phyloP scores from a whole-genome alignment of 2,888 invertebrate species.

The Microctonus brassicae region DNA sequence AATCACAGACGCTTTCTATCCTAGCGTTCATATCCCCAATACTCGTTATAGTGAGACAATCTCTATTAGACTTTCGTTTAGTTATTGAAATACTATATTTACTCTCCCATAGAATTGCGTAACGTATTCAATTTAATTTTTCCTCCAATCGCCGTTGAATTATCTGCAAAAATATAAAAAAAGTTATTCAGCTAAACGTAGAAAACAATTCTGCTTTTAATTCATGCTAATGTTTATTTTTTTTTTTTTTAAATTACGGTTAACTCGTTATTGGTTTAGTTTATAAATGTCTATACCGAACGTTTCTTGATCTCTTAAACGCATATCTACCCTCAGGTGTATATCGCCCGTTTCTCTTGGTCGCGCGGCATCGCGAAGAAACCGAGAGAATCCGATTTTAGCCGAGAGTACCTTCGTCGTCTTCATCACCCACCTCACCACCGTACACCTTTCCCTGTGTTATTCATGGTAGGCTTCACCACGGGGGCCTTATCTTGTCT shows the following conservation, averaged over 20 bases:
- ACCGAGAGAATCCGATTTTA: slow-evolving; percentile 26
- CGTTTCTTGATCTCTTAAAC: slow-evolving; percentile 31
- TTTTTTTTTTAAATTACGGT: not conserved
- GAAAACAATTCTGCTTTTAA: not conserved
- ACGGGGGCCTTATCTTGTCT: slow-evolving; percentile 23
- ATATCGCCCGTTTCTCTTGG: slow-evolving; percentile 40
- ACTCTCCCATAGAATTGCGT: not conserved
- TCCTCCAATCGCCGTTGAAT: not conserved
- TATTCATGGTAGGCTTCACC: not conserved
- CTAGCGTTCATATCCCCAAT: slow-evolving; percentile 27
- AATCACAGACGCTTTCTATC: slow-evolving; percentile 7
- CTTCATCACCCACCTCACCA: slow-evolving; percentile 33
- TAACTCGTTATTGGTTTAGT: not conserved
- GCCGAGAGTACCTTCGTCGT: slow-evolving; percentile 29
- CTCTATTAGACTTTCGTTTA: not conserved
- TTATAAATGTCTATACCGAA: not conserved
- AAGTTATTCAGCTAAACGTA: not conserved
- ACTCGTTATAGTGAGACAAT: slow-evolving; percentile 10
- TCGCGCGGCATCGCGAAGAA: slow-evolving; percentile 24
- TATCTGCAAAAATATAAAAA: not conserved
- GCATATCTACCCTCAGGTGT: slow-evolving; percentile 26
- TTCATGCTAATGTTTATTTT: not conserved
- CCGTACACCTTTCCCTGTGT: slow-evolving; percentile 28
- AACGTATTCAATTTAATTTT: not conserved
- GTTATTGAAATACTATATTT: not conserved